phyloP scores from a whole-genome alignment of 1,140 invertebrate genomes.

The Ceratosolen fusciceps region DNA sequence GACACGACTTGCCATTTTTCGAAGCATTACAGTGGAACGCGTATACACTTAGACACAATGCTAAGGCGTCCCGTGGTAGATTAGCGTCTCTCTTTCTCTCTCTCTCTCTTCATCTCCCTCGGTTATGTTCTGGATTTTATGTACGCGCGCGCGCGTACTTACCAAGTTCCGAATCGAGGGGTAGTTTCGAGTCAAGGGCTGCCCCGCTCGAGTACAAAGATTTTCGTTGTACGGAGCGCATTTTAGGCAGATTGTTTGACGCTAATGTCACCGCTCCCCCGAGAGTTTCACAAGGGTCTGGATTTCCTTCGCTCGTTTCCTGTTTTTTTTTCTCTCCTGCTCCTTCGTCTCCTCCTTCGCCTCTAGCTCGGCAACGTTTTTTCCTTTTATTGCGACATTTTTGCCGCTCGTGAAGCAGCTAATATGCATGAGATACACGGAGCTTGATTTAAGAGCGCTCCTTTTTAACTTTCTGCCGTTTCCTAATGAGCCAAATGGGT shows the following conservation, averaged over 20 bases:
- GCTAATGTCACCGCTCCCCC: constrained; percentile 51
- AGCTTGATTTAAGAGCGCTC: constrained; percentile 13
- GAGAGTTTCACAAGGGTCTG: constrained; percentile 31
- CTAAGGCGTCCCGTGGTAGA: constrained; percentile 32
- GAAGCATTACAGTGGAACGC: not conserved
- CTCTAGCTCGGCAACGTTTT: not conserved
- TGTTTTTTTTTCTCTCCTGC: constrained; percentile 10
- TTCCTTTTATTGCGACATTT: constrained; percentile 20
- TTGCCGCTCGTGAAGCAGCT: not conserved
- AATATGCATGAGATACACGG: not conserved
- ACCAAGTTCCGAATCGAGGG: constrained; percentile 20
- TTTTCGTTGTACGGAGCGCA: constrained; percentile 49
- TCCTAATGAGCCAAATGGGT: not conserved
- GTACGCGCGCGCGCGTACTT: not conserved
- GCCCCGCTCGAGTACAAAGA: constrained; percentile 40
- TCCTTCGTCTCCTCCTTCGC: not conserved
- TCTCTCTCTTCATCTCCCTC: too few species aligned
- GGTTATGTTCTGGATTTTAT: not conserved
- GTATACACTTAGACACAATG: constrained; percentile 11
- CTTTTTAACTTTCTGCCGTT: not conserved
- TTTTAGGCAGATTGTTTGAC: constrained; percentile 62
- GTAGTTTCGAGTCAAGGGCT: constrained; percentile 48
- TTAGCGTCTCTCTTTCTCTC: constrained; percentile 38
- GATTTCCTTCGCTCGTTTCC: constrained; percentile 26
- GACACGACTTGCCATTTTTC: too few species aligned